Percentiles rank a stretch among this genome's conserved stretches.
phyloP scores from a whole-genome alignment of 2,113 vertebrate species.

The Sclerurus mexicanus region DNA sequence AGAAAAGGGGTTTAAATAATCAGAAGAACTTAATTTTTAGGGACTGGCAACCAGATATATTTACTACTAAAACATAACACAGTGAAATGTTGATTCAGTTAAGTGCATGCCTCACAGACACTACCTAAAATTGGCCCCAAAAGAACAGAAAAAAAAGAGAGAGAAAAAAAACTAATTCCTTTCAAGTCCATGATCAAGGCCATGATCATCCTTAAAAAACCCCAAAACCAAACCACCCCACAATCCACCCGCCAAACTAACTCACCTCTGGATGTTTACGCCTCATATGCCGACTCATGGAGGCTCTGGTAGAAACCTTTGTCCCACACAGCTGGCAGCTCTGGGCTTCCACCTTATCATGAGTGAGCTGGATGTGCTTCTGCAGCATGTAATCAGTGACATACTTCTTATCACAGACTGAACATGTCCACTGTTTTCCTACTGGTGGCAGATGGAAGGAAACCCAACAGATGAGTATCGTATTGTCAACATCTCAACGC shows the following conservation, averaged over 20 bases:
- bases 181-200: not conserved
- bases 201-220: not conserved
- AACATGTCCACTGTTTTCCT: conserved; percentile 95
- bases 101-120: not conserved
- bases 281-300: conserved; percentile 95
- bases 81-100: not conserved
- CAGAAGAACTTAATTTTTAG: not conserved
- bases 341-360: conserved; percentile 97
- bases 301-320: conserved; percentile 95
- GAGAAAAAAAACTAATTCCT: not conserved
- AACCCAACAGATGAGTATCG: not conserved
- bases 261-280: conserved; percentile 96
- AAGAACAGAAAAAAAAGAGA: not conserved
- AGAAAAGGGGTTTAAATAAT: not conserved
- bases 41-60: not conserved
- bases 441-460: conserved; percentile 73
- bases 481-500: not conserved
- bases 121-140: not conserved
- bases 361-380: conserved; percentile 97
- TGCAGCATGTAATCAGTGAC: conserved; percentile 99
- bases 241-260: not conserved
- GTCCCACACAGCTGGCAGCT: conserved; percentile 95
- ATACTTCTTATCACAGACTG: conserved; percentile 95
- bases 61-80: not conserved
- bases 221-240: not conserved